Base-by-base conservation (phyloP, 2,888 invertebrate species). In the Frankliniella intonsa region DNA sequence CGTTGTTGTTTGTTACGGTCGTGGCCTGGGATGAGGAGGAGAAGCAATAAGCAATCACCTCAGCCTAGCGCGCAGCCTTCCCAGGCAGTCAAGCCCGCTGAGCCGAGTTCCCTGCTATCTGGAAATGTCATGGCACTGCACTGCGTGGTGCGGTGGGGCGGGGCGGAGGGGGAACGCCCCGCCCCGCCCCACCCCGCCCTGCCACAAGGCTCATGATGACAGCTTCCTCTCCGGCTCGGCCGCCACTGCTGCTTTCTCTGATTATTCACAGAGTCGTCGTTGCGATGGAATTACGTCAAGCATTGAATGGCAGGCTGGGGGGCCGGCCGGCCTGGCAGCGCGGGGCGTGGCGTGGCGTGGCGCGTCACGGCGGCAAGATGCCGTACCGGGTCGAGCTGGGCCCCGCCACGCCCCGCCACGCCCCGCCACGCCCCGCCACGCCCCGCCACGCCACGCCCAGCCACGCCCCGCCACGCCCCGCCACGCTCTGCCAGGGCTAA, bases 201-300 rank as follows among this genome's bases (percentile, higher is more conserved):
- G 7, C 55, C 14, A 5, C 55, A 12, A 12, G 55, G 19, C 55
- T 55, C 55, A 5, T 14, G 14, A 55, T 55, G 55, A 22, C 69
- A n/a, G 69, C 22, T 10, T 22, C 22, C 69, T 22, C 62, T 7
- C 17, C 62, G 19, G 62, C 62, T 62, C 62, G n/a, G 62, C 62
- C 62, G 7, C 62, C 62, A 17, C 38, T 55, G 25, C 69, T 76
- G 69, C 69, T 76, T 76, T 76, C 69, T 76, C 69, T 76, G 69
- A 76, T 76, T 76, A 76, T 76, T 76, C 69, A 76, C 69, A 25
- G 69, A 25, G 55, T 19, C 38, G 55, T 19, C 25, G 69, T 25
- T 22, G 69, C 69, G 69, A 76, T 76, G 69, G 22, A 76, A 76
- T 76, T 76, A 76, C 69, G 69, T 76, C 69, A 76, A 22, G 69